Base-by-base conservation (phyloP, 2,113 vertebrate species). In the Prunella himalayana region DNA sequence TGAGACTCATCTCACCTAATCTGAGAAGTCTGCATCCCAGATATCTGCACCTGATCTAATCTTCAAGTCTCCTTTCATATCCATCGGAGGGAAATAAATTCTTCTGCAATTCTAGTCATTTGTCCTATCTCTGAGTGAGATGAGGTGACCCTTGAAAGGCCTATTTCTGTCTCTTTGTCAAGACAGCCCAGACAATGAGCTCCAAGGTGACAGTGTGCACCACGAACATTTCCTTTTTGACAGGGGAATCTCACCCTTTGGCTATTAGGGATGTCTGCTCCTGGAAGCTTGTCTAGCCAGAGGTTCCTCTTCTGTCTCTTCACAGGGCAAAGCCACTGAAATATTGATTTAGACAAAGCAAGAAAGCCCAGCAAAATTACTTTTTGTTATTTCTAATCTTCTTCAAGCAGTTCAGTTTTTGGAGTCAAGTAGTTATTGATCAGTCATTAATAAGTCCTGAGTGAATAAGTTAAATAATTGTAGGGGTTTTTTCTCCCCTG, bases 71-170 rank as follows among this genome's bases (percentile, higher is more conserved):
- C 79, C 59, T 93, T 70, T 93, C 90, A 61, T 65, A 90, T 27
- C 61, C 94, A 95, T 24, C 65, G 82, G 79, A 88, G 82, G 59
- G 75, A 94, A 94, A 90, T 90, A 90, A 96, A 77, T 60, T 53
- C 75, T 87, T 94, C 41, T 95, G 96, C 76, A 93, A 79, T 71
- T 65, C 66, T 10, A 90, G 85, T 57, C n/a, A 53, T 80, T 90
- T 80, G 41, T 90, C 45, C 63, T 79, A n/a, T 85, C 59, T 90
- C n/a, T 0, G 1, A 68, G 63, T 11, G 66, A 90, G 66, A 65
- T 30, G 54, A 94, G 79, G 66, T 88, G 82, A 88, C 75, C 85
- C 85, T n/a, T 92, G 90, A 92, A 88, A 94, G 85, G 60, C 93
- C 92, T 59, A 66, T 91, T 95, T 94, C 90, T 95, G 89, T 89